A percentile compares a stretch with the other conserved stretches of the same genome.
Conservation (phyloP, 2,888 invertebrate genomes). For the Odontothrips loti region DNA sequence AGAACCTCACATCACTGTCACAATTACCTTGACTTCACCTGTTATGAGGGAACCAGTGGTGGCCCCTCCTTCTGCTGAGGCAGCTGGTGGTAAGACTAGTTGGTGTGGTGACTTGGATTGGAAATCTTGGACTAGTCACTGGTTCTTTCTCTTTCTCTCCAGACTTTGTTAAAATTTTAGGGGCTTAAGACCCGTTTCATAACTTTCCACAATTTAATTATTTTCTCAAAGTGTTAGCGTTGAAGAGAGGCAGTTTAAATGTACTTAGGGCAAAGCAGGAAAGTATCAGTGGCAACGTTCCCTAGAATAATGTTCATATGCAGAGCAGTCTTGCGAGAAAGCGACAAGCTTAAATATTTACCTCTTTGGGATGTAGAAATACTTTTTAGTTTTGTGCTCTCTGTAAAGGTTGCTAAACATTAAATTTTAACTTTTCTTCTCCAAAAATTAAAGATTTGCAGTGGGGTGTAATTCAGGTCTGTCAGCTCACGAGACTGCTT, state of each 20-base stretch:
- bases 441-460: too few species aligned
- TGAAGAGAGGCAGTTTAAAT: neutral
- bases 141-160: slow-evolving; percentile 6
- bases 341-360: too few species aligned
- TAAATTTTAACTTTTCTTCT: too few species aligned
- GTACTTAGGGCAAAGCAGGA: neutral
- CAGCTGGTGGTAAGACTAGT: slow-evolving; percentile 29
- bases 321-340: too few species aligned
- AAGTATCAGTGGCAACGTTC: slow-evolving; percentile 11
- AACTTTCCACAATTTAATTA: neutral
- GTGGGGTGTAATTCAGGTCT: too few species aligned
- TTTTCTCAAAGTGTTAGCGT: neutral
- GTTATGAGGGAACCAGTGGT: slow-evolving; percentile 69
- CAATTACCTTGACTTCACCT: slow-evolving; percentile 88
- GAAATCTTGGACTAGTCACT: neutral
- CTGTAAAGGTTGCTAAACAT: too few species aligned
- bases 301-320: neutral
- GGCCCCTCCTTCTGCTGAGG: slow-evolving; percentile 25
- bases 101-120: neutral
- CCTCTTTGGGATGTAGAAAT: too few species aligned
- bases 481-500: neutral
- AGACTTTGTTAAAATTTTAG: neutral
- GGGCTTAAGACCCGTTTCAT: neutral
- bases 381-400: too few species aligned
- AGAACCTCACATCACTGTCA: slow-evolving; percentile 63